These are phyloP conservation scores for Nebria salina DNA, from an alignment of 2,888 invertebrate species.

Conservation along the genomic window DNA sequence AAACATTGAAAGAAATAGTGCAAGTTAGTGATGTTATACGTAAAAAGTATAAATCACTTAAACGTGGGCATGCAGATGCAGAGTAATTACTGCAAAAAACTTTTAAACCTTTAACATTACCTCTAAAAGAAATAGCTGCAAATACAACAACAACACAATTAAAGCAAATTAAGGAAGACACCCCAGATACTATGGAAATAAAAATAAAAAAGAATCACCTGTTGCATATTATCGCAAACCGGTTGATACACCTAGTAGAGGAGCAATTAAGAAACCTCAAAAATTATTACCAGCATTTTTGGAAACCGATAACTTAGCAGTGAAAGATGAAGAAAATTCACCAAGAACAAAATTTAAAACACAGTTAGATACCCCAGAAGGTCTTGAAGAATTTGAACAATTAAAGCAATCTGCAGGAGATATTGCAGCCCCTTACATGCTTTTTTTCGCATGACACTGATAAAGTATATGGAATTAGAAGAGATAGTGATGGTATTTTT, in stretches of 20 bases:
- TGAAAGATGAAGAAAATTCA: neutral
- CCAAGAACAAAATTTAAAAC: neutral
- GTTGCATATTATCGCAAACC: neutral
- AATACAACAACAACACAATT: neutral
- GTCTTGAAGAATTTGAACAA: neutral
- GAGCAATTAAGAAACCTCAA: neutral
- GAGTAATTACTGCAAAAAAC: constrained; percentile 4
- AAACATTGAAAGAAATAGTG: too few relatives aligned
- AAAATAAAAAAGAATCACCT: neutral
- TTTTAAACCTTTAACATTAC: constrained; percentile 10
- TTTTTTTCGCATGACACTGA: neutral
- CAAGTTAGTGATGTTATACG: neutral
- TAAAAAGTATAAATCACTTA: neutral
- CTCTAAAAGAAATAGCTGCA: constrained; percentile 2
- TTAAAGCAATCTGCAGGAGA: neutral
- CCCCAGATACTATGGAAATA: neutral
- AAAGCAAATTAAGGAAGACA: neutral
- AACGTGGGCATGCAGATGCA: constrained; percentile 6
- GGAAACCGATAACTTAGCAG: neutral
- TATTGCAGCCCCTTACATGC: neutral
- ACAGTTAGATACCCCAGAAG: neutral
- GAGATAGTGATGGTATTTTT: neutral
- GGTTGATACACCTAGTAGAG: neutral
- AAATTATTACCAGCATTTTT: neutral
- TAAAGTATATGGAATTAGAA: constrained; percentile 1